Evolutionary conservation across 2,888 invertebrate species (phyloP).

Genomic region (Caenorhabditis imperialis): DNA sequence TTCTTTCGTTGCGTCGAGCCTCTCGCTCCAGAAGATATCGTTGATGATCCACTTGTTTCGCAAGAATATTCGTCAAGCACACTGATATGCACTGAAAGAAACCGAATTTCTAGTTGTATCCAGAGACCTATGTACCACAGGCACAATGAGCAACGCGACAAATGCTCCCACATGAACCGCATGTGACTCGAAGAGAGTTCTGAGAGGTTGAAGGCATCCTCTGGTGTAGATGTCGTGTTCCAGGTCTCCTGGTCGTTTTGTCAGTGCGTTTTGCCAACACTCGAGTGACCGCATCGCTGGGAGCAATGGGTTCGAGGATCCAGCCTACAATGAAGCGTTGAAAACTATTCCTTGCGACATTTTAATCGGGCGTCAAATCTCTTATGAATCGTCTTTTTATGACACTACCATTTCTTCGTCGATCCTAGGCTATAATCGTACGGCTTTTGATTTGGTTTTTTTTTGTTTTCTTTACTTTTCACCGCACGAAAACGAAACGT

Average conservation of each 20-base stretch:
- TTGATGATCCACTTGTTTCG: slow-evolving; percentile 78
- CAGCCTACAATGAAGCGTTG: slow-evolving; percentile 61
- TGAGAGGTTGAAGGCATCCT: slow-evolving; percentile 76
- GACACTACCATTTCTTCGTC: no score
- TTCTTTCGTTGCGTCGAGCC: slow-evolving; percentile 72
- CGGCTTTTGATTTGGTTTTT: no score
- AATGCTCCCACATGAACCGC: slow-evolving; percentile 77
- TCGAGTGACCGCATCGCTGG: slow-evolving; percentile 76
- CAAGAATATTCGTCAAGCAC: slow-evolving; percentile 76
- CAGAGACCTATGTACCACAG: slow-evolving; percentile 69
- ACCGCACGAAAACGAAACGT: no score
- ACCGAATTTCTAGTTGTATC: background rate
- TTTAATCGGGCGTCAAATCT: slow-evolving; percentile 12
- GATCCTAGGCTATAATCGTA: no score
- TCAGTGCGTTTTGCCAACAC: slow-evolving; percentile 78
- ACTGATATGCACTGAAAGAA: slow-evolving; percentile 75
- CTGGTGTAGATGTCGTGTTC: slow-evolving; percentile 71
- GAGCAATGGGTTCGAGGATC: slow-evolving; percentile 71
- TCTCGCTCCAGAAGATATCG: slow-evolving; percentile 75
- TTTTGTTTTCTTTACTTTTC: no score
- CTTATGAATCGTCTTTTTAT: slow-evolving; percentile 5
- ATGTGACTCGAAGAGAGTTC: slow-evolving; percentile 75
- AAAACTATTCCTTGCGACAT: background rate
- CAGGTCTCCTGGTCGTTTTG: slow-evolving; percentile 74
- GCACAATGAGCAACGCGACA: slow-evolving; percentile 76